Conservation (phyloP, 2,888 invertebrate species). For the Melanargia galathea region DNA sequence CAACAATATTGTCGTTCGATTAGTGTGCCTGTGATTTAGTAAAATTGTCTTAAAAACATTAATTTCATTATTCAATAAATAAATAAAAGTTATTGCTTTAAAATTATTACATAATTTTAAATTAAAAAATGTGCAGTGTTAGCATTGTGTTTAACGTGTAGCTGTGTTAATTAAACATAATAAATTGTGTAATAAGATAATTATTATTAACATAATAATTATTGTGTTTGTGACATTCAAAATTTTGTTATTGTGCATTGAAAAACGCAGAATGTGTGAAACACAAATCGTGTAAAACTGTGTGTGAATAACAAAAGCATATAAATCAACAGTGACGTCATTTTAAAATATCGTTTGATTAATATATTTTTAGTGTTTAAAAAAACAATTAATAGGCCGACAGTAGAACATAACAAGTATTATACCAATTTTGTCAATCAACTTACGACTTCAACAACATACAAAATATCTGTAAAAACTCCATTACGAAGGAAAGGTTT, state of each 20-base stretch:
- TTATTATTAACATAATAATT: background rate
- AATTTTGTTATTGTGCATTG: conserved; percentile 15
- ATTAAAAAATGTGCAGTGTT: conserved; percentile 18
- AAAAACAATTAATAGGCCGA: conserved; percentile 17
- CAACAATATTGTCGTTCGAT: background rate
- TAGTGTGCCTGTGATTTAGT: conserved; percentile 24
- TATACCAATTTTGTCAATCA: background rate
- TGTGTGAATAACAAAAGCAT: conserved; percentile 24
- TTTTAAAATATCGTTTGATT: background rate
- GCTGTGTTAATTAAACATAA: background rate
- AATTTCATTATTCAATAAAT: background rate
- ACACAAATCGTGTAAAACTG: conserved; percentile 12
- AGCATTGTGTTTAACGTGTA: conserved; percentile 1
- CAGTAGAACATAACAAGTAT: conserved; percentile 15
- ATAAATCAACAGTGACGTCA: conserved; percentile 25
- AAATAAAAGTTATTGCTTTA: background rate
- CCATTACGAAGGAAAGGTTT: background rate
- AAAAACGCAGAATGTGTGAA: conserved; percentile 18
- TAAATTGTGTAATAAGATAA: background rate
- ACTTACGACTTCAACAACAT: conserved; percentile 5
- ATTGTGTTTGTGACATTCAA: background rate
- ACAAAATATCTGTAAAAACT: conserved; percentile 13
- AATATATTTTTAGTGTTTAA: conserved; percentile 20
- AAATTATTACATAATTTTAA: conserved; percentile 4
- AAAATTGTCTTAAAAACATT: background rate